phyloP scores from a whole-genome alignment of 1,140 invertebrate species.

The Polyergus mexicanus region DNA sequence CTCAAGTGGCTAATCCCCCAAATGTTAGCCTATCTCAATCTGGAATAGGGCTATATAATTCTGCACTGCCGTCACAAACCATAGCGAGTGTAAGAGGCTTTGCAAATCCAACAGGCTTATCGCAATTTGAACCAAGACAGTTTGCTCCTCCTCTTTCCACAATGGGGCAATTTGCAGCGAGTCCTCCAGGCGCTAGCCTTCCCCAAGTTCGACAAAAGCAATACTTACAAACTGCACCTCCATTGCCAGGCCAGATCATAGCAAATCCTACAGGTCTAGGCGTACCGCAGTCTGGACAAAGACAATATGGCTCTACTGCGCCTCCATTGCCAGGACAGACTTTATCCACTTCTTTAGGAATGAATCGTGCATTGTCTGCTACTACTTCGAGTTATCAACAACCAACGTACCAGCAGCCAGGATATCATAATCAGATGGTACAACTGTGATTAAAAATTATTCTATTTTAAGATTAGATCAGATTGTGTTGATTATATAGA shows the following conservation, averaged over 20 bases:
- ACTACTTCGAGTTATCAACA: conserved; percentile 71
- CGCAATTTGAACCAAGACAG: conserved; percentile 20
- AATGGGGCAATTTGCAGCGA: neutral
- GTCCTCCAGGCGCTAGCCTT: conserved; percentile 8
- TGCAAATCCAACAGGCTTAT: neutral
- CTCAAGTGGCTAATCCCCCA: neutral
- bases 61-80: conserved; percentile 10
- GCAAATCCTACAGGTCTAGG: conserved; percentile 29
- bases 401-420: conserved; percentile 72
- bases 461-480: neutral
- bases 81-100: neutral
- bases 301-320: conserved; percentile 42
- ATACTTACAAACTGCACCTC: conserved; percentile 24
- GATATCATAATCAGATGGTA: conserved; percentile 73
- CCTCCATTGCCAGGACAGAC: conserved; percentile 72
- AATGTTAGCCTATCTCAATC: conserved; percentile 17
- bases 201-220: conserved; percentile 26
- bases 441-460: conserved; percentile 38
- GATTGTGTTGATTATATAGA: conserved; percentile 13
- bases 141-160: conserved; percentile 20
- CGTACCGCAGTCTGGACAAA: conserved; percentile 53
- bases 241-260: conserved; percentile 20
- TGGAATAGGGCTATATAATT: conserved; percentile 34
- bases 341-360: conserved; percentile 58
- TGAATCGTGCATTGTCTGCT: conserved; percentile 61